Evolutionary conservation across 1,140 invertebrate genomes (phyloP), one percentile per base, ranked within the genome.

Genomic region (Pectinophora gossypiella): DNA sequence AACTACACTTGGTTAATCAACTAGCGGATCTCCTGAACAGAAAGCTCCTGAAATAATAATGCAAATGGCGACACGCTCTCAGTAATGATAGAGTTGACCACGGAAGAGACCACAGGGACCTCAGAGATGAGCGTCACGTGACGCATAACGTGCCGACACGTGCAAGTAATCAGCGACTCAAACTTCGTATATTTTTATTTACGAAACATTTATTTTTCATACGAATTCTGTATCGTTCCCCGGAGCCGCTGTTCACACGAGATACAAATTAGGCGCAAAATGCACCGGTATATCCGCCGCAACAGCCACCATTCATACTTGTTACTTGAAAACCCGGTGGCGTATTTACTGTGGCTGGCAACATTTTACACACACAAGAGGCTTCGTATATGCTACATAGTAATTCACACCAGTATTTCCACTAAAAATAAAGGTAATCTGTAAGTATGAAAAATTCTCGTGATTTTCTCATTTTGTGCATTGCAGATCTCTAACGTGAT

Each of bases 111-210:
- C 36, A 15, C 36, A 3, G 36, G 36, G 36, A 40, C 16, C 6
- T 1, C 2, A 38, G 13, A 35, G 22, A 23, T 9, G 18, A 21
- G 22, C 36, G 36, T 15, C 38, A 10, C 13, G 46, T 35, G 49
- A 19, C 40, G 45, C 49, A 48, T 49, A 44, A 54, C 43, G 2
- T 3, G 18, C 7, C 18, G 18, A 44, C 42, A 55, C 27, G 49
- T 23, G 45, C 48, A 54, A 35, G 23, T 51, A 57, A 61, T 61
- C 45, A 57, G 40, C 55, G n/a, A 22, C 47, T 42, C 35, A 38
- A 44, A 35, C 44, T 21, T 21, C 4, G 19, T 38, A 27, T 44
- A 27, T 52, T 48, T 43, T 57, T 47, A 27, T 27, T 46, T 7
- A 32, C 27, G 9, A n/a, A n/a, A n/a, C n/a, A n/a, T n/a, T n/a